Conservation (phyloP, 1,140 invertebrate genomes). For the Drosophila nigromelanica region DNA sequence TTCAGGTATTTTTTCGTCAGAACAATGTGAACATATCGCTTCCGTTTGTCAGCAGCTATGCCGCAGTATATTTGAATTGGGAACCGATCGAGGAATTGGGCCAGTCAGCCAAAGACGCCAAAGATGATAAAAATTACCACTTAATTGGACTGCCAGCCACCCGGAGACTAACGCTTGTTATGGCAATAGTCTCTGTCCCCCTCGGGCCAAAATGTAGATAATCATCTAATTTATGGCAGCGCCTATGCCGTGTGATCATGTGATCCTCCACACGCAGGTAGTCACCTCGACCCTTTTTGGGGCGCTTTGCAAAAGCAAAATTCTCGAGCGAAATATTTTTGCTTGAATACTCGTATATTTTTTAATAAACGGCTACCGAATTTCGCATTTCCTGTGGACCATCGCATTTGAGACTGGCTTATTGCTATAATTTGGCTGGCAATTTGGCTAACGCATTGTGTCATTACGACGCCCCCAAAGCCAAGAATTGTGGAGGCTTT, state of each 20-base stretch:
- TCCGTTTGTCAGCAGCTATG: conserved; percentile 74
- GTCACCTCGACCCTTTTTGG: neutral
- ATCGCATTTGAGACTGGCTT: neutral
- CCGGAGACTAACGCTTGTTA: conserved; percentile 39
- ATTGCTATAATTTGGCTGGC: conserved; percentile 68
- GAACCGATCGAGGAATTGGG: conserved; percentile 14
- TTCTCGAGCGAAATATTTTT: conserved; percentile 35
- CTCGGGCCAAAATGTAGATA: conserved; percentile 47
- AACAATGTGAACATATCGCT: conserved; percentile 78
- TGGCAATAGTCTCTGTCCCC: neutral
- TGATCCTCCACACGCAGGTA: conserved; percentile 33
- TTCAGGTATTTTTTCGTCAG: conserved; percentile 60
- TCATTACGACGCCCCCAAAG: conserved; percentile 58
- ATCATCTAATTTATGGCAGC: conserved; percentile 78
- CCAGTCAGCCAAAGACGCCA: conserved; percentile 29
- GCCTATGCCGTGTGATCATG: conserved; percentile 55
- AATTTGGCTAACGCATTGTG: conserved; percentile 72
- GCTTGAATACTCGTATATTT: conserved; percentile 2
- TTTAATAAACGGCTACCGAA: conserved; percentile 80
- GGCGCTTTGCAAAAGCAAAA: neutral
- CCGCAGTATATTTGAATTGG: conserved; percentile 10
- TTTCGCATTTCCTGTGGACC: conserved; percentile 74
- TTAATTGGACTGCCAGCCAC: conserved; percentile 70
- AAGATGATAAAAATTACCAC: conserved; percentile 76
- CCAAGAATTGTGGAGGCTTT: conserved; percentile 4